phyloP scores from a whole-genome alignment of 2,113 vertebrate genomes.

The Centropristis striata region DNA sequence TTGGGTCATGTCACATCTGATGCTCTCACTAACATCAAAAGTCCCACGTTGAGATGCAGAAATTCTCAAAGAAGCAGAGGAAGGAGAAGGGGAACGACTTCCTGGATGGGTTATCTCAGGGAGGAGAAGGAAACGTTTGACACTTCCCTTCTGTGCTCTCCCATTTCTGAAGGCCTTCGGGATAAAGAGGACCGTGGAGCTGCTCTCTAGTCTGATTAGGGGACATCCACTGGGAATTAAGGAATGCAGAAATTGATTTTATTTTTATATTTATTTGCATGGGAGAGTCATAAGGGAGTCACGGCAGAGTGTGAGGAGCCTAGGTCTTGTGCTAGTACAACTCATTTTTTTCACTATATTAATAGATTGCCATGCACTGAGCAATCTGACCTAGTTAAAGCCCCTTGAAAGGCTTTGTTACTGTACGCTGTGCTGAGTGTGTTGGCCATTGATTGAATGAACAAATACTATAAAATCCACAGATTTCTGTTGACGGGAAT shows the following conservation, averaged over 20 bases:
- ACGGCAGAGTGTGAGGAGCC: constrained; percentile 40
- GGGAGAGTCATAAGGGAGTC: constrained; percentile 49
- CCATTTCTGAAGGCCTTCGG: constrained; percentile 38
- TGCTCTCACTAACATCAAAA: constrained; percentile 74
- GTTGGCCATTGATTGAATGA: constrained; percentile 15
- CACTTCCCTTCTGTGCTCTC: constrained; percentile 50
- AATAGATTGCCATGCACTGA: constrained; percentile 64
- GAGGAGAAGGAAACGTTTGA: constrained; percentile 64
- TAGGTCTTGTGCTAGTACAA: constrained; percentile 37
- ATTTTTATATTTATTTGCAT: constrained; percentile 51
- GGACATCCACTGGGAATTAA: constrained; percentile 46
- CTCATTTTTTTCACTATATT: constrained; percentile 68
- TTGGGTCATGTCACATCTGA: constrained; percentile 62
- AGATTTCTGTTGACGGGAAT: constrained; percentile 11
- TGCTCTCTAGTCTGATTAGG: constrained; percentile 53
- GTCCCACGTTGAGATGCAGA: constrained; percentile 65
- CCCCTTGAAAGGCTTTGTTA: constrained; percentile 56
- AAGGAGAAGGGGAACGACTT: constrained; percentile 49
- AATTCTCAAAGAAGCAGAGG: constrained; percentile 59
- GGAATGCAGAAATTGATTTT: constrained; percentile 34
- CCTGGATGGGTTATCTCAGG: constrained; percentile 55
- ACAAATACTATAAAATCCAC: not conserved
- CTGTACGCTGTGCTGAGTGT: constrained; percentile 8
- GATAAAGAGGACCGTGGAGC: constrained; percentile 17
- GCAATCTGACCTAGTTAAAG: constrained; percentile 76